phyloP scores from a whole-genome alignment of 2,797 vertebrate genomes.

The Antrozous pallidus region DNA sequence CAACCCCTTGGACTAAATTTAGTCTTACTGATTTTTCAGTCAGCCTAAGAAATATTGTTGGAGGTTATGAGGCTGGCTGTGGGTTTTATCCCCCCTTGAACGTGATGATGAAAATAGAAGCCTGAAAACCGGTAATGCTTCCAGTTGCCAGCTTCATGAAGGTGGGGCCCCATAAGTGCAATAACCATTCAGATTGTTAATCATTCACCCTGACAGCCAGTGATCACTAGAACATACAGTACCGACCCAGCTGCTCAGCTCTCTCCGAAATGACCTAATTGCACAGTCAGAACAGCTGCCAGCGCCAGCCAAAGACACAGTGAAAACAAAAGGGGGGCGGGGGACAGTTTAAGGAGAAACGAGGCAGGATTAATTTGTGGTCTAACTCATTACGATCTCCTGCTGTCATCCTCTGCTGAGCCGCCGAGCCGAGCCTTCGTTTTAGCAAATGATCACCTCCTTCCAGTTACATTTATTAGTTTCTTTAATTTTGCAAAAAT shows the following conservation, averaged over 20 bases:
- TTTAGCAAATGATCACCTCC: slow-evolving; percentile 16
- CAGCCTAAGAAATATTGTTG: background rate
- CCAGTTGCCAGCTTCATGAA: background rate
- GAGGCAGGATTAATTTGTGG: slow-evolving; percentile 39
- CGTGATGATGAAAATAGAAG: background rate
- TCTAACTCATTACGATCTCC: slow-evolving; percentile 21
- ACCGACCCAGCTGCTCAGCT: slow-evolving; percentile 46
- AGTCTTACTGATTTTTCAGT: background rate
- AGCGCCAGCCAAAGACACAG: background rate
- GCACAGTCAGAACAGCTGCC: slow-evolving; percentile 43
- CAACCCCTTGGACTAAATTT: background rate
- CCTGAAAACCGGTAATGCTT: background rate
- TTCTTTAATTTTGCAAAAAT: slow-evolving; percentile 40
- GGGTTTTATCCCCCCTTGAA: background rate
- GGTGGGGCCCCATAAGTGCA: background rate
- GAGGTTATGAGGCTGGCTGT: background rate
- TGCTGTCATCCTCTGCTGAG: slow-evolving; percentile 10
- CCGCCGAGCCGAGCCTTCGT: background rate
- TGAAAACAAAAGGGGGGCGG: background rate
- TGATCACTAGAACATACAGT: slow-evolving; percentile 11
- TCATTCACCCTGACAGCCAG: background rate
- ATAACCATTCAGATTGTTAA: slow-evolving; percentile 25
- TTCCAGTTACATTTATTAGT: background rate
- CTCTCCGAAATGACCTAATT: slow-evolving; percentile 52
- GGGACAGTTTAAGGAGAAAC: slow-evolving; percentile 1